Evolutionary conservation across 2,113 vertebrate species (phyloP).

Genomic region (Ursus arctos): DNA sequence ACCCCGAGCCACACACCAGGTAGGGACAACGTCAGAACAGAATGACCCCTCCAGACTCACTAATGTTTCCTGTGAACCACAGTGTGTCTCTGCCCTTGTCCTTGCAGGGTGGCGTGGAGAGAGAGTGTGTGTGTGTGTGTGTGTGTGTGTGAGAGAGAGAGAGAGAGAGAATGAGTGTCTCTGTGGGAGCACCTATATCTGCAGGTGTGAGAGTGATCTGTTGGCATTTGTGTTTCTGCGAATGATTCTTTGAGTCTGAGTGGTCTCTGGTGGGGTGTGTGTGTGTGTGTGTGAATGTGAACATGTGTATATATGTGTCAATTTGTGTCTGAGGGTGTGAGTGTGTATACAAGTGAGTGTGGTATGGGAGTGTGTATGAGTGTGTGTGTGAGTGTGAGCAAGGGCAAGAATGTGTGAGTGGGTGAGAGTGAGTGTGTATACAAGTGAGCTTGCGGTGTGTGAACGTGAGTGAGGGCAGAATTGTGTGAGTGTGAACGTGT

Average conservation of each 20-base stretch:
- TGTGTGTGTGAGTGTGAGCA: background rate
- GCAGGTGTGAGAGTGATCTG: background rate
- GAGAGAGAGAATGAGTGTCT: background rate
- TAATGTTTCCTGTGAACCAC: rapidly evolving
- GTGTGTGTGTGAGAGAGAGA: background rate
- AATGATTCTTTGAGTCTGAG: background rate
- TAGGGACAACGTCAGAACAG: rapidly evolving
- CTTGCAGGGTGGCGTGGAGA: background rate
- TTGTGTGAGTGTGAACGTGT: background rate
- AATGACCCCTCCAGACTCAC: background rate
- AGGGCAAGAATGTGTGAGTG: background rate
- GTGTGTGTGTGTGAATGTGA: background rate
- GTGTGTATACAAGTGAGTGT: background rate
- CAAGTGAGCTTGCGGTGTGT: background rate
- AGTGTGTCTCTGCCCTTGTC: background rate
- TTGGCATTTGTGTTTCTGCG: background rate
- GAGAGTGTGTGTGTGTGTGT: background rate
- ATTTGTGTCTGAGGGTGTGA: background rate
- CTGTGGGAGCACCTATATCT: no score
- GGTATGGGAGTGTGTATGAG: no score
- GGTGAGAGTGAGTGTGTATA: background rate
- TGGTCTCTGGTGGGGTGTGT: background rate
- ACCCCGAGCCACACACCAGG: background rate
- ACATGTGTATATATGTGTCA: background rate
- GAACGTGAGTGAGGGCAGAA: background rate